phyloP scores from a whole-genome alignment of 1,140 invertebrate genomes.

The Coelopa frigida region DNA sequence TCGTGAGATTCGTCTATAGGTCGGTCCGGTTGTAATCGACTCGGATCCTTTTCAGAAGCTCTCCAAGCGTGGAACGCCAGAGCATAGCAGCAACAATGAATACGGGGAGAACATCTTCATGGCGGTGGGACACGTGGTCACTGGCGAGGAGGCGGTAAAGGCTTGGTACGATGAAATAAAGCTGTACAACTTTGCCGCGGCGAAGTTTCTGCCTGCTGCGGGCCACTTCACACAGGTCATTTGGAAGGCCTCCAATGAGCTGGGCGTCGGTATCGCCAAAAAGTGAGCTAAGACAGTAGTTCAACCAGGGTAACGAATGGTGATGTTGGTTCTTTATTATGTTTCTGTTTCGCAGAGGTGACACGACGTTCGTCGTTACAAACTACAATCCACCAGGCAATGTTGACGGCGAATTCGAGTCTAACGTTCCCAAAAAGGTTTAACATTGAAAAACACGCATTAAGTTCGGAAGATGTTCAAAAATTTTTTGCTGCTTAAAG shows the following conservation, averaged over 20 bases:
- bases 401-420: constrained; percentile 56
- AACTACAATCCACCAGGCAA: constrained; percentile 74
- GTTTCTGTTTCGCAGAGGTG: constrained; percentile 21
- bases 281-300: too few species aligned
- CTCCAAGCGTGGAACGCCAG: too few species aligned
- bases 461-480: too few species aligned
- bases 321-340: too few species aligned
- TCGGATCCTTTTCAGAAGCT: too few species aligned
- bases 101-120: constrained; percentile 81
- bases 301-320: too few species aligned
- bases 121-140: constrained; percentile 52
- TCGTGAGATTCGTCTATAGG: too few species aligned
- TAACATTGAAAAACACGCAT: too few species aligned
- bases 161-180: constrained; percentile 58
- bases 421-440: constrained; percentile 65
- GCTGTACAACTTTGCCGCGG: constrained; percentile 50
- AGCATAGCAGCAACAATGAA: too few species aligned
- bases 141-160: constrained; percentile 51
- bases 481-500: too few species aligned
- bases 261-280: constrained; percentile 66
- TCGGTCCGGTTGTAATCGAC: too few species aligned
- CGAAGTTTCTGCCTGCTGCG: constrained; percentile 57
- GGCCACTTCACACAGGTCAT: constrained; percentile 67
- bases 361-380: constrained; percentile 54
- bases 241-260: constrained; percentile 60